Base-by-base conservation (phyloP, 2,888 invertebrate genomes). In the Rhodophaea formosa region DNA sequence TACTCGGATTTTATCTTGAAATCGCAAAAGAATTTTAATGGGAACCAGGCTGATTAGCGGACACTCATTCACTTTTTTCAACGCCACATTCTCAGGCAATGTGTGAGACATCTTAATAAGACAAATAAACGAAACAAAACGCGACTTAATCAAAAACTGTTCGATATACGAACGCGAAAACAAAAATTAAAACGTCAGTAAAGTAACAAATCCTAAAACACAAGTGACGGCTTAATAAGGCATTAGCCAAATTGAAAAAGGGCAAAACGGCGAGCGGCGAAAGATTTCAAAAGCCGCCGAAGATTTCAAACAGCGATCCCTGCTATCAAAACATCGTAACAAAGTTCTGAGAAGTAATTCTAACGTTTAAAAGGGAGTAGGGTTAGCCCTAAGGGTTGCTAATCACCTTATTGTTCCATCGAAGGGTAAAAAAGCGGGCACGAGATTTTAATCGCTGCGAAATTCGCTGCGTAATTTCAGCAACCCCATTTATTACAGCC, bases 321-420 rank as follows among this genome's bases (percentile, higher is more conserved):
- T 58, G 68, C 70, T 72, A 79, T 78, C 71, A 80, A 76, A 80
- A 76, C 72, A 77, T 68, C 70, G 72, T 72, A 77, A 73, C 74
- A 70, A 69, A 79, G 69, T 83, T 82, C 76, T 62, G 66, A 66
- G 73, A 76, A 80, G 72, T 76, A 77, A 79, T 79, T 75, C 70
- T 70, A 74, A 71, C 75, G 74, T 71, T 77, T 68, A 71, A 75
- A 76, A 73, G 69, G 73, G 75, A 62, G 62, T 60, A 60, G 74
- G 69, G 66, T 65, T 70, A 69, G 72, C 77, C 49, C 74, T 69
- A 70, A 78, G 79, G 79, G 83, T 74, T 69, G 76, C 78, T 82
- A 81, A 82, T 82, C 77, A 80, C 77, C 77, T 74, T 73, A 80
- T 82, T 82, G 80, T 82, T 79, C 70, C 71, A 72, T 66, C 62